Percentiles rank a stretch among this genome's conserved stretches.
phyloP scores from a whole-genome alignment of 2,797 vertebrate genomes.

The Orientallactaga sibirica region DNA sequence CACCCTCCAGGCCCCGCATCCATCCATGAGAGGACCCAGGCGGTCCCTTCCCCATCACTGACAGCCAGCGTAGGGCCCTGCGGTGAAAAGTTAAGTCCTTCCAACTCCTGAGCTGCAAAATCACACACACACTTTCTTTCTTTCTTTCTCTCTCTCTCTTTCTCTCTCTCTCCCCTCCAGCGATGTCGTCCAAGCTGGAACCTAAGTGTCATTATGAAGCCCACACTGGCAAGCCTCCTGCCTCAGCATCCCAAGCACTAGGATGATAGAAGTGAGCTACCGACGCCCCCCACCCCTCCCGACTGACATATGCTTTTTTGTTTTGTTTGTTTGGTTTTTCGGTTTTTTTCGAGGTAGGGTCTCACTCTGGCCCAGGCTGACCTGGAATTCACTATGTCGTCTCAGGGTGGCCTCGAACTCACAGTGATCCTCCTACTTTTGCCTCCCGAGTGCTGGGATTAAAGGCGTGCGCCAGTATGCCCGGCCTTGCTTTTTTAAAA shows the following conservation, averaged over 20 bases:
- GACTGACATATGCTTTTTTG: not conserved
- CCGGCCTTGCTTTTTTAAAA: not conserved
- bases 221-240: not conserved
- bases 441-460: too few species aligned
- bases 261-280: not conserved
- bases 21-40: not conserved
- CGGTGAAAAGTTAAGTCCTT: constrained; percentile 80
- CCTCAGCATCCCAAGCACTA: not conserved
- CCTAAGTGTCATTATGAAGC: not conserved
- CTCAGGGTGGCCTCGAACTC: too few species aligned
- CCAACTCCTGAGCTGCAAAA: constrained; percentile 64
- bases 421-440: too few species aligned
- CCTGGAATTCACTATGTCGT: too few species aligned
- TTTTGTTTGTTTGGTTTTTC: not conserved
- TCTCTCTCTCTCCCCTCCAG: too few species aligned
- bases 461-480: too few species aligned
- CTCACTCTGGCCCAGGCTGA: too few species aligned
- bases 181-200: too few species aligned
- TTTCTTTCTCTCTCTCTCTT: not conserved
- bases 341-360: too few species aligned
- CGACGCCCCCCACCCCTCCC: too few species aligned
- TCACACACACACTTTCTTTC: not conserved
- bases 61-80: not conserved
- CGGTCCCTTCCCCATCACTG: not conserved
- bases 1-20: too few species aligned